phyloP scores from a whole-genome alignment of 2,888 invertebrate genomes.

The Aleiodes testaceus region DNA sequence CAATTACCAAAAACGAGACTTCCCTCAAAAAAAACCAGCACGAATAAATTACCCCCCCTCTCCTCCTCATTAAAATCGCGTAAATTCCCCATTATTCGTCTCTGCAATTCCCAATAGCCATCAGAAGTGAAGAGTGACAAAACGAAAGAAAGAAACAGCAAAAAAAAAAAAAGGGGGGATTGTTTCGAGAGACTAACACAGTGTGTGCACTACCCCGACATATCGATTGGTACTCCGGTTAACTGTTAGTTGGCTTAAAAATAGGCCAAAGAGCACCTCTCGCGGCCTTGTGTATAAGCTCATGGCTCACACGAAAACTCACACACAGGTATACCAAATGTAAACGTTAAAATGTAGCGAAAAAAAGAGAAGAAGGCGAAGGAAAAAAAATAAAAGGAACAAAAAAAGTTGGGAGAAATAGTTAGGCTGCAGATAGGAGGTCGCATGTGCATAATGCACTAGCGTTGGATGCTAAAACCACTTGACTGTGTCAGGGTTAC shows the following conservation, averaged over 20 bases:
- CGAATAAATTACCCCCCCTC: neutral
- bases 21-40: neutral
- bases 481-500: slow-evolving; percentile 70
- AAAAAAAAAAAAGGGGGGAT: slow-evolving; percentile 25
- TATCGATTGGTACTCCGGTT: slow-evolving; percentile 67
- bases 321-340: slow-evolving; percentile 29
- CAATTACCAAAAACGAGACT: neutral
- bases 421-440: slow-evolving; percentile 56
- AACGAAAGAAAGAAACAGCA: slow-evolving; percentile 6
- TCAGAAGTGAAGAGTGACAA: neutral
- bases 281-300: slow-evolving; percentile 46
- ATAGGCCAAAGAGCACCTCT: slow-evolving; percentile 58
- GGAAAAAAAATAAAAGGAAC: slow-evolving; percentile 17
- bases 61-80: neutral
- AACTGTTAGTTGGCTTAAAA: slow-evolving; percentile 65
- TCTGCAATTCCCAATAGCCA: slow-evolving; percentile 3
- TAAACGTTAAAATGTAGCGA: slow-evolving; percentile 23
- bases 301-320: slow-evolving; percentile 42
- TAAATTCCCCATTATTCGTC: slow-evolving; percentile 4
- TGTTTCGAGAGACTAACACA: slow-evolving; percentile 57
- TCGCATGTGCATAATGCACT: slow-evolving; percentile 65
- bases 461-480: slow-evolving; percentile 54
- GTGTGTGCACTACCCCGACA: slow-evolving; percentile 49
- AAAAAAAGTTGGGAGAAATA: slow-evolving; percentile 18
- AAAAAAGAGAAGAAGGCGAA: slow-evolving; percentile 11